Evolutionary conservation across 2,797 vertebrate genomes (phyloP), one percentile per base, ranked within the genome.

Genomic region (Darevskia mixta): DNA sequence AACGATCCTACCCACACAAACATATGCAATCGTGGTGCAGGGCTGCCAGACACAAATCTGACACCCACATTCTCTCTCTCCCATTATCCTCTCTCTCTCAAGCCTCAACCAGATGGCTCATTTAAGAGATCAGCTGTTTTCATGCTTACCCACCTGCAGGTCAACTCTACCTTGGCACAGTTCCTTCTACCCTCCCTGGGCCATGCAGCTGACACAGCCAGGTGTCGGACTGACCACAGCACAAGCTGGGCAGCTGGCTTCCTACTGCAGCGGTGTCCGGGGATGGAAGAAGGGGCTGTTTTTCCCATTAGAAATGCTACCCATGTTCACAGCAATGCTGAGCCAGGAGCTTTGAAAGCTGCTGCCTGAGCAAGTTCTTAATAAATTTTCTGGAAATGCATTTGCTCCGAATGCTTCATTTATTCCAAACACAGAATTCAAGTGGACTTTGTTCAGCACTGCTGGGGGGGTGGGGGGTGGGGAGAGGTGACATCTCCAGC

Each of bases 331-430:
- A 43, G 38, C 32, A 55, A 9, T 76, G 83, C 83, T 85, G 88
- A 89, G 43, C 83, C n/a, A 81, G 55, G 77, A 64, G 32, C 10
- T 66, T 45, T 10, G 38, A 67, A 89, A 89, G 61, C 32, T 75
- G 82, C 77, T 76, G 71, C 10, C 58, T 1, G 25, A 81, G 83
- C 78, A 88, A 66, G 25, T 73, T 55, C 27, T 82, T 18, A 17
- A 11, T 41, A 8, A 64, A 64, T 82, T 43, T 55, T 25, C n/a
- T 15, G 58, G 43, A 80, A 75, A 73, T 27, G 32, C 17, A 29
- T 79, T 80, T 64, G n/a, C 82, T 29, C 41, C 55, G 25, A 55
- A 81, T 75, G 43, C 35, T 80, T 38, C 43, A 67, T 66, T 85
- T 81, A 4, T 66, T 80, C 55, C 45, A 25, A 55, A 29, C 2